Evolutionary conservation across 2,888 invertebrate species (phyloP).

Genomic region (Spodoptera exigua): DNA sequence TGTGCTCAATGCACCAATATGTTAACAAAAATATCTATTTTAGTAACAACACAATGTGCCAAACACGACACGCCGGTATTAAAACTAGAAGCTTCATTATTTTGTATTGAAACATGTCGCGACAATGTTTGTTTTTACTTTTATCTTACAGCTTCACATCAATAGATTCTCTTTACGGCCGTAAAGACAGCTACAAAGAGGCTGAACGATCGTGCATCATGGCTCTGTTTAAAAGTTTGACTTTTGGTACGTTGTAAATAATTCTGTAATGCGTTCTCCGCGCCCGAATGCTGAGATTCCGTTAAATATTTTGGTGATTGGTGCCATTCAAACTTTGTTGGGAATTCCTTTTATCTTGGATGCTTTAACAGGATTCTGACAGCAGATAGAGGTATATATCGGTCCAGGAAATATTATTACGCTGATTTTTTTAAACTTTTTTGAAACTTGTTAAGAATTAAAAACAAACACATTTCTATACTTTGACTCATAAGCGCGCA

Average conservation of each 20-base stretch:
- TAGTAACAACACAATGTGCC: conserved; percentile 49
- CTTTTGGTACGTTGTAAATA: conserved; percentile 53
- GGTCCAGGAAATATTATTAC: too few species aligned
- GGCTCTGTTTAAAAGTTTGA: conserved; percentile 48
- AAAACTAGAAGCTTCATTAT: conserved; percentile 33
- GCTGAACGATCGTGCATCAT: conserved; percentile 37
- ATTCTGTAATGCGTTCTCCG: conserved; percentile 23
- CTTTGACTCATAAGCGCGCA: conserved; percentile 4
- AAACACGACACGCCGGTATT: conserved; percentile 36
- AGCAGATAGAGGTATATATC: too few species aligned
- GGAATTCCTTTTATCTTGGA: conserved; percentile 4
- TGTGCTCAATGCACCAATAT: neutral
- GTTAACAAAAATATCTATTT: conserved; percentile 40
- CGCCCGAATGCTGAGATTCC: conserved; percentile 12
- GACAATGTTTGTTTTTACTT: conserved; percentile 25
- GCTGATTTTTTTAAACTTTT: too few species aligned
- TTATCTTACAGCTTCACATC: conserved; percentile 51
- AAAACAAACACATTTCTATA: neutral
- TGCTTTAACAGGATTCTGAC: neutral
- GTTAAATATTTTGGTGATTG: conserved; percentile 20
- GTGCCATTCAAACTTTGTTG: neutral
- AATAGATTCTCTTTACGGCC: conserved; percentile 40
- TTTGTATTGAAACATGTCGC: conserved; percentile 38
- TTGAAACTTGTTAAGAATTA: too few species aligned
- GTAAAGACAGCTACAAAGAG: conserved; percentile 56